phyloP scores from a whole-genome alignment of 2,113 vertebrate genomes.

The Alectura lathami region DNA sequence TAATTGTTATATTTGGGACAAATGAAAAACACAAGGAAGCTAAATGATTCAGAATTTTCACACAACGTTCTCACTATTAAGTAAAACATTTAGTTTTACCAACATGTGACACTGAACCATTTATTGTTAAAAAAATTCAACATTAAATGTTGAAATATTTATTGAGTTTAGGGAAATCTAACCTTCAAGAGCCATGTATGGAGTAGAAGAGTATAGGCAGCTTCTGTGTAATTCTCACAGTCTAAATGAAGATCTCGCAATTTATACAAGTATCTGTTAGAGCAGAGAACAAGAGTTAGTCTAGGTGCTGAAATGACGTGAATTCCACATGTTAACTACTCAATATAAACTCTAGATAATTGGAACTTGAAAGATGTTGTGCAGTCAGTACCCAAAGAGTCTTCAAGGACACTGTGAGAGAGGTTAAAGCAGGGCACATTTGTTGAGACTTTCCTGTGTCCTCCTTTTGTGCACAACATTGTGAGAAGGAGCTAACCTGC shows the following conservation, averaged over 20 bases:
- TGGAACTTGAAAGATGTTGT: not conserved
- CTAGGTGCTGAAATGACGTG: not conserved
- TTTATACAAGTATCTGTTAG: constrained; percentile 93
- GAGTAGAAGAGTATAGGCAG: constrained; percentile 92
- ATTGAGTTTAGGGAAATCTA: not conserved
- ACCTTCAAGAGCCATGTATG: constrained; percentile 96
- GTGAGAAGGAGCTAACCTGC: not conserved
- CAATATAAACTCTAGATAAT: not conserved
- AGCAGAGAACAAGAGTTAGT: constrained; percentile 2
- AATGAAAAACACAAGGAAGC: not conserved
- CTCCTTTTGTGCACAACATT: not conserved
- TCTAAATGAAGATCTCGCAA: constrained; percentile 95
- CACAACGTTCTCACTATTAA: not conserved
- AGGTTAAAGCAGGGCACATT: not conserved
- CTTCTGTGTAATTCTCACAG: constrained; percentile 95
- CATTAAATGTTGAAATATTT: too few relatives aligned
- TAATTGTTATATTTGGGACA: not conserved
- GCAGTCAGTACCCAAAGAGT: not conserved
- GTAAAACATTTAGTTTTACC: not conserved
- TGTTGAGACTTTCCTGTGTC: not conserved
- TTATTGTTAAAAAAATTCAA: not conserved
- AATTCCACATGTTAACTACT: not conserved
- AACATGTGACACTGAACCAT: not conserved
- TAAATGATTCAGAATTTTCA: not conserved
- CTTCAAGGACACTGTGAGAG: not conserved